These are phyloP conservation scores for Apteryx owenii DNA, from an alignment of 2,113 vertebrate genomes.

Conservation along the genomic window DNA sequence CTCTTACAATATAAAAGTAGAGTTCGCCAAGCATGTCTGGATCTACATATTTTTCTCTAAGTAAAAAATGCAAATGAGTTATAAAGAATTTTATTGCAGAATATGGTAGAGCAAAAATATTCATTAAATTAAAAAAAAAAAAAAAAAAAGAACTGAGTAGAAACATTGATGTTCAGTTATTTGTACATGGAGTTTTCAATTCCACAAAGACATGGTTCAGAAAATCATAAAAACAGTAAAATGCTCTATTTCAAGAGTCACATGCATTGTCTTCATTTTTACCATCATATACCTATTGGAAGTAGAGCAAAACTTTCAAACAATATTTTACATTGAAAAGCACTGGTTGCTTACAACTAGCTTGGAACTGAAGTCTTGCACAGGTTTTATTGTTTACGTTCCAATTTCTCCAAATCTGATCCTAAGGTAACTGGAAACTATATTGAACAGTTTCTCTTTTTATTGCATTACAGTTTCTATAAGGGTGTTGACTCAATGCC, in stretches of 20 bases:
- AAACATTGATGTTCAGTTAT: background rate
- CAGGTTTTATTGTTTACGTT: slow-evolving; percentile 70
- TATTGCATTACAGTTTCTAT: slow-evolving; percentile 76
- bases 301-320: slow-evolving; percentile 44
- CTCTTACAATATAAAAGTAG: background rate
- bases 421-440: slow-evolving; percentile 75
- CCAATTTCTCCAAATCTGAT: slow-evolving; percentile 75
- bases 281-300: slow-evolving; percentile 17
- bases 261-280: slow-evolving; percentile 40
- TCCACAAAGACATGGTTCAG: slow-evolving; percentile 51
- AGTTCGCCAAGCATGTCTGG: background rate
- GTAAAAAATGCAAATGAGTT: background rate
- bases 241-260: slow-evolving; percentile 17
- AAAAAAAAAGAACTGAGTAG: background rate
- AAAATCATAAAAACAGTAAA: slow-evolving; percentile 20
- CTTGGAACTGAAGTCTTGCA: slow-evolving; percentile 43
- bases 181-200: slow-evolving; percentile 23
- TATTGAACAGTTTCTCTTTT: slow-evolving; percentile 80
- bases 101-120: background rate
- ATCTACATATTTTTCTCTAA: background rate
- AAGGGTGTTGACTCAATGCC: slow-evolving; percentile 79
- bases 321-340: slow-evolving; percentile 38
- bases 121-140: slow-evolving; percentile 25
- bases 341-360: slow-evolving; percentile 56
- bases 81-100: slow-evolving; percentile 8